Base-by-base conservation (phyloP, 2,888 invertebrate species). In the Eurytoma californica region DNA sequence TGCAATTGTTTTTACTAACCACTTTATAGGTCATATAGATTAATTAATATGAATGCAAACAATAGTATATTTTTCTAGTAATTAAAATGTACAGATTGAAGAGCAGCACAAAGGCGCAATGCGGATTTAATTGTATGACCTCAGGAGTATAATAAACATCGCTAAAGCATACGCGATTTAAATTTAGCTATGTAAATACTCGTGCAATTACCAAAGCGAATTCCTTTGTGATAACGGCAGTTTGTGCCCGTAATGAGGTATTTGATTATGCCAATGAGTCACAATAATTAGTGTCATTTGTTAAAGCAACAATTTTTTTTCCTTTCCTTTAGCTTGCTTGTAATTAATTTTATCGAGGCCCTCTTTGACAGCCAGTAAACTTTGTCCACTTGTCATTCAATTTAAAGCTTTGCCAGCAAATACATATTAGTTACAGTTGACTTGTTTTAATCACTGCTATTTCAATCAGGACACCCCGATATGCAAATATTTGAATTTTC, bases 181-280 rank as follows among this genome's bases (percentile, higher is more conserved):
- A 61, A 69, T 63, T 63, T 60, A 55, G 39, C 5, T 20, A 47
- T 39, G 49, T 47, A 75, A 69, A 76, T 57, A 77, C 63, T 61
- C 49, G 51, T 24, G 57, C 12, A 39, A 65, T 68, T 72, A 67
- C 24, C 51, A 47, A 28, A 79, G 58, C 58, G 58, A 75, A 74
- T 79, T 60, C 75, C 75, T 79, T 79, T 72, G 65, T 79, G 68
- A 74, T 74, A 70, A 74, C 65, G 53, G 18, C 61, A 70, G 60
- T 39, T 73, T 49, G 58, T 53, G 70, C 3, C 60, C 49, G 60
- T 80, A 72, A 70, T 76, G 76, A 76, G 72, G 53, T 39, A 47
- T 68, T 66, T 72, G 65, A 76, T 76, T 76, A n/a, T 28, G 57
- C 57, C 60, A 39, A 57, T 51, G 18, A 72, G 66, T 76, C 57